Conservation (phyloP, 2,113 vertebrate species). For the Chlorodrepanis virens region DNA sequence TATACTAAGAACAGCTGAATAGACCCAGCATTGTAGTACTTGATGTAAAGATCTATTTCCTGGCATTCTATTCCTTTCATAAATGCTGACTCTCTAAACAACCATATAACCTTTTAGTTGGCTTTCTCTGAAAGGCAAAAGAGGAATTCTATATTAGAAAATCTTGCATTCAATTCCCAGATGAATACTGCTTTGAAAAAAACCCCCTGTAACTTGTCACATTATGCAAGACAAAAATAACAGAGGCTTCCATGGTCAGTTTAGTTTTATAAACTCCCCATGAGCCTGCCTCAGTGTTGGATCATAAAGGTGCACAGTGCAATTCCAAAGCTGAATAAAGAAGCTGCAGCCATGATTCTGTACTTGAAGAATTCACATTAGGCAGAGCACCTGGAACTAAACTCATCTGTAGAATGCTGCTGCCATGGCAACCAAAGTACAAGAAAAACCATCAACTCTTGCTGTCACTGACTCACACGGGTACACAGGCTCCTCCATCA, state of each 20-base stretch:
- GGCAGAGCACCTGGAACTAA: background rate
- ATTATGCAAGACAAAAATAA: background rate
- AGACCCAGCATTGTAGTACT: background rate
- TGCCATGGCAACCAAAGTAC: slow-evolving; percentile 38
- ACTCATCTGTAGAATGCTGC: background rate
- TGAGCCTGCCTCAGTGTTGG: background rate
- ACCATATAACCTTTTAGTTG: background rate
- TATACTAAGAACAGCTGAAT: background rate
- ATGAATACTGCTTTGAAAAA: background rate
- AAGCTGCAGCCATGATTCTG: background rate
- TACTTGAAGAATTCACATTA: background rate
- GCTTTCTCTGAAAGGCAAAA: background rate
- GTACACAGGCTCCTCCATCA: background rate
- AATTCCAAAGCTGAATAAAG: background rate
- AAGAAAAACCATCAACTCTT: background rate
- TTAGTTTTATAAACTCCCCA: background rate
- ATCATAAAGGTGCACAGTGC: background rate
- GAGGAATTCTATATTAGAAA: background rate
- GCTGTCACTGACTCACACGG: background rate
- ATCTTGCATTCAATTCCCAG: background rate
- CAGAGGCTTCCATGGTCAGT: background rate
- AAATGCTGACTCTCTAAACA: background rate
- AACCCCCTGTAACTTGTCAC: background rate
- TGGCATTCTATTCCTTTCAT: background rate
- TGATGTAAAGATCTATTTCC: background rate